These are phyloP conservation scores for Hipposideros armiger DNA, from an alignment of 2,113 vertebrate genomes.

Conservation along the genomic window DNA sequence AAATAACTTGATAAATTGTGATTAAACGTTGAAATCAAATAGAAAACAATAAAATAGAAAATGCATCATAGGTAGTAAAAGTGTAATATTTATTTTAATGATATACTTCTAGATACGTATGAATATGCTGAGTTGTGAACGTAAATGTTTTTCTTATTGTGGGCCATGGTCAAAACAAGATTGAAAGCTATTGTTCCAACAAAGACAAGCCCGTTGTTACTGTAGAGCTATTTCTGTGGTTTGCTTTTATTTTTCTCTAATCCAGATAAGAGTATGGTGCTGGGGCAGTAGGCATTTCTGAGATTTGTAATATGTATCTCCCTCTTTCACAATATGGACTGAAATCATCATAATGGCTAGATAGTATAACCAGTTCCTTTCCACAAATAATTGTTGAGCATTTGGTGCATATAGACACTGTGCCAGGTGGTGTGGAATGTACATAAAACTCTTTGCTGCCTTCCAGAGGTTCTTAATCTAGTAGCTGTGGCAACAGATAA, in stretches of 20 bases:
- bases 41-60: not conserved
- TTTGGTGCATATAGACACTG: not conserved
- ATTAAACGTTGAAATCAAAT: not conserved
- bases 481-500: not conserved
- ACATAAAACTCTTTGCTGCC: not conserved
- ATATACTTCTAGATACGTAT: not conserved
- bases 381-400: not conserved
- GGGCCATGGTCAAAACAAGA: not conserved
- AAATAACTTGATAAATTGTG: not conserved
- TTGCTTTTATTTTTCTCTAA: not conserved
- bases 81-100: not conserved
- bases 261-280: not conserved
- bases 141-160: not conserved
- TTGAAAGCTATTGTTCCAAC: not conserved
- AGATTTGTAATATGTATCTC: not conserved
- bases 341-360: not conserved
- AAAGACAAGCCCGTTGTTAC: not conserved
- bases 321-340: not conserved
- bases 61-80: not conserved
- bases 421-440: not conserved
- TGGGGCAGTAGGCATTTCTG: not conserved
- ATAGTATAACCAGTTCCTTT: not conserved
- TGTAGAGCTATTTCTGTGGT: not conserved
- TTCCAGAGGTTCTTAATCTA: not conserved
- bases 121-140: not conserved